Evolutionary conservation across 2,797 vertebrate species (phyloP).

Genomic region (Cottoperca gobio): DNA sequence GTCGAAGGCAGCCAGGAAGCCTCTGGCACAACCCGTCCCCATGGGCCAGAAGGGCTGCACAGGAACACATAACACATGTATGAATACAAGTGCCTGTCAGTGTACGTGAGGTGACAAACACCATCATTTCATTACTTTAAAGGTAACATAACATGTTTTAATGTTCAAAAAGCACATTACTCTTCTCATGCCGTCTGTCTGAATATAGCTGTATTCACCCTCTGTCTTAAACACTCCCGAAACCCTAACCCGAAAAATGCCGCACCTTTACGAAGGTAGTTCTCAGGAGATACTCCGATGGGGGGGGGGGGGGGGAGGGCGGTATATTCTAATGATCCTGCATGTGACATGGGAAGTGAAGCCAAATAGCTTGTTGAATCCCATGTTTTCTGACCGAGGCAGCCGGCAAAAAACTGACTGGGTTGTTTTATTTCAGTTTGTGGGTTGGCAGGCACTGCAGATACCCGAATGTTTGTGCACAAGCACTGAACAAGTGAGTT

Average conservation of each 20-base stretch:
- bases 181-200: neutral
- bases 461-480: neutral
- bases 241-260: too few relatives aligned
- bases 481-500: neutral
- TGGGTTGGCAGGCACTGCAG: neutral
- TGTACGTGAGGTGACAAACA: neutral
- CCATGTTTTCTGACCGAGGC: too few relatives aligned
- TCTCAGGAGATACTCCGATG: too few relatives aligned
- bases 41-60: constrained; percentile 98
- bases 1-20: constrained; percentile 97
- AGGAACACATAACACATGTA: constrained; percentile 20
- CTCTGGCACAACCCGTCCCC: constrained; percentile 97
- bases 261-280: too few relatives aligned
- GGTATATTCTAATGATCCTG: too few relatives aligned
- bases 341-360: neutral
- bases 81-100: neutral
- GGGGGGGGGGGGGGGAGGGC: too few relatives aligned
- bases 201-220: neutral
- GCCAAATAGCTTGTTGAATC: too few relatives aligned
- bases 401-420: too few relatives aligned
- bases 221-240: too few relatives aligned
- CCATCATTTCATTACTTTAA: too few relatives aligned
- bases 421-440: too few relatives aligned
- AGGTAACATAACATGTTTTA: too few relatives aligned
- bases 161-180: neutral